These are phyloP conservation scores for Coluber constrictor DNA, from an alignment of 2,797 vertebrate genomes.

Conservation along the genomic window DNA sequence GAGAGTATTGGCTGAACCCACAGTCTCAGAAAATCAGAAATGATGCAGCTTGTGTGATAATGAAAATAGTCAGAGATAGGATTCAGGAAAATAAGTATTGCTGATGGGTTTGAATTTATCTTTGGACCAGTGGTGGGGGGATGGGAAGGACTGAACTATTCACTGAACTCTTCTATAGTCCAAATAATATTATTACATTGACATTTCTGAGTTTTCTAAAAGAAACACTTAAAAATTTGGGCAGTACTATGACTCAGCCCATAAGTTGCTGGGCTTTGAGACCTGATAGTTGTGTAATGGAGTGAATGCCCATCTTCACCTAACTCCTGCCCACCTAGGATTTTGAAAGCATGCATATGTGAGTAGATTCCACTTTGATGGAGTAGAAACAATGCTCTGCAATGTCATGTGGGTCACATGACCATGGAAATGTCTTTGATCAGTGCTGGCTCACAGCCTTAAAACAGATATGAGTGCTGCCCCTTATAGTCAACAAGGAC, in stretches of 20 bases:
- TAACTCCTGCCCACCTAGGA: neutral
- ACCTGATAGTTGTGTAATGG: neutral
- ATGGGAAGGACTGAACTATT: neutral
- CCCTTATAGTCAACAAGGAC: neutral
- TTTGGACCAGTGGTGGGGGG: neutral
- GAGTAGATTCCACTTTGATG: neutral
- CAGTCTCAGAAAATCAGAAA: constrained; percentile 15
- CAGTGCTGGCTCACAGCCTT: neutral
- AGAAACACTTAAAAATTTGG: neutral
- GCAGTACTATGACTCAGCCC: neutral
- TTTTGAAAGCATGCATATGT: neutral
- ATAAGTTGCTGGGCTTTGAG: neutral
- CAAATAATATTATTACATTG: neutral
- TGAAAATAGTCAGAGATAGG: neutral
- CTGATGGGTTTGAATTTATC: neutral
- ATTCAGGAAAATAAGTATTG: neutral
- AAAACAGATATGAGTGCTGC: neutral
- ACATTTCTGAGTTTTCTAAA: neutral
- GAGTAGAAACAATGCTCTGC: neutral
- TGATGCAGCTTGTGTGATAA: constrained; percentile 8
- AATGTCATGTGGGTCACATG: neutral
- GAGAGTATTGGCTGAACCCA: constrained; percentile 25
- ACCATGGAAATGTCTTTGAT: neutral
- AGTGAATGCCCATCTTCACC: neutral
- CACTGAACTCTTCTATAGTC: neutral